Percentiles rank a stretch among this genome's conserved stretches.
Evolutionary conservation across 2,797 vertebrate species (phyloP).

Genomic region (Pogonophryne albipinna): DNA sequence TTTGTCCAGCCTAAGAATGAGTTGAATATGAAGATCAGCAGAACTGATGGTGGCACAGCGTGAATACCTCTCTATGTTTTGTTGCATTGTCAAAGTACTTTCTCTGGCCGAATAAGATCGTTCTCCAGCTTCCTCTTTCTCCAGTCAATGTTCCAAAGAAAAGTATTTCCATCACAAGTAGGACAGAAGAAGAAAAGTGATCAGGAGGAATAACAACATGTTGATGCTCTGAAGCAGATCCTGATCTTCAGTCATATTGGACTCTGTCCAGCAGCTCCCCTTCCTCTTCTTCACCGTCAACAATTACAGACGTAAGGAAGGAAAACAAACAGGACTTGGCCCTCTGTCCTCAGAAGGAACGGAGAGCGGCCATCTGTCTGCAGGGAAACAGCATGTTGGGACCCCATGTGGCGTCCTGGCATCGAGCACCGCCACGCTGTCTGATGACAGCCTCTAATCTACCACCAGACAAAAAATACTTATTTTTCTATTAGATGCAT

Average conservation of each 20-base stretch:
- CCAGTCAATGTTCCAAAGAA: too few species aligned
- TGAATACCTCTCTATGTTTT: too few species aligned
- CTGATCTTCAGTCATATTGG: slow-evolving; percentile 19
- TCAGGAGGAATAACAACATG: background rate
- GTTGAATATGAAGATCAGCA: too few species aligned
- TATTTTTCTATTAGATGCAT: slow-evolving; percentile 36
- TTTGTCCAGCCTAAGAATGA: too few species aligned
- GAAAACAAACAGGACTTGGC: slow-evolving; percentile 57
- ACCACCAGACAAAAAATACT: slow-evolving; percentile 35
- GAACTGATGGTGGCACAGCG: too few species aligned
- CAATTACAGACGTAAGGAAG: slow-evolving; percentile 44
- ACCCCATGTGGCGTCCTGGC: slow-evolving; percentile 65
- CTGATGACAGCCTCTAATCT: slow-evolving; percentile 54
- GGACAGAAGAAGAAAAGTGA: background rate
- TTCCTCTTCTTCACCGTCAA: slow-evolving; percentile 52
- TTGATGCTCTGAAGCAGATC: background rate
- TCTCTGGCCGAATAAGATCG: too few species aligned
- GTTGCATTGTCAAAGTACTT: too few species aligned
- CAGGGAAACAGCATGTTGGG: slow-evolving; percentile 61
- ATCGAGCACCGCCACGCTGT: slow-evolving; percentile 11
- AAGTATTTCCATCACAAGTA: background rate
- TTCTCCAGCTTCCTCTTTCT: too few species aligned
- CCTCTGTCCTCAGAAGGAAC: slow-evolving; percentile 22
- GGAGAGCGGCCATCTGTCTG: slow-evolving; percentile 65
- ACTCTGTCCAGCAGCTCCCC: slow-evolving; percentile 30